These are phyloP conservation scores for Heliconius hermathena DNA, from an alignment of 1,140 invertebrate genomes.

Conservation along the genomic window DNA sequence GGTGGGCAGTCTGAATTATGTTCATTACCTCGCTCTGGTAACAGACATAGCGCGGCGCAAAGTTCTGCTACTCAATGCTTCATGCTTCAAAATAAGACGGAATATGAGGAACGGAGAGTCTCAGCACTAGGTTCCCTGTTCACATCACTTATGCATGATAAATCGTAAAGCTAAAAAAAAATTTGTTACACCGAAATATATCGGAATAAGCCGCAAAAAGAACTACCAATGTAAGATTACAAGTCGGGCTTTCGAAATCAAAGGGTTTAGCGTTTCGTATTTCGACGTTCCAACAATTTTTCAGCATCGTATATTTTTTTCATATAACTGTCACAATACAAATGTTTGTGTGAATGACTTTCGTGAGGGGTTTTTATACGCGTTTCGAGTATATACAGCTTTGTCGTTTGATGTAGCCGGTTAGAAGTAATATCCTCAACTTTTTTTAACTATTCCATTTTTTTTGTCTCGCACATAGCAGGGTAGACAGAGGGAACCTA, in stretches of 20 bases:
- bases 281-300: conserved; percentile 13
- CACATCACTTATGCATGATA: no score
- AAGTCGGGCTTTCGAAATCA: neutral
- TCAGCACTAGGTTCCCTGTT: no score
- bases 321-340: conserved; percentile 14
- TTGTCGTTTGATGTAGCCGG: conserved; percentile 7
- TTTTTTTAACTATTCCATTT: neutral
- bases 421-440: neutral
- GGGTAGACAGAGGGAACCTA: no score
- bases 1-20: no score
- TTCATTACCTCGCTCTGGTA: no score
- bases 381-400: neutral
- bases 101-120: no score
- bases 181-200: neutral
- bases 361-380: conserved; percentile 2
- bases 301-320: conserved; percentile 10
- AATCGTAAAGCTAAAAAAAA: neutral
- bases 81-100: no score
- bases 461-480: neutral
- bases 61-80: no score
- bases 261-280: conserved; percentile 14
- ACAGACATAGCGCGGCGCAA: no score
- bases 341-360: conserved; percentile 2
- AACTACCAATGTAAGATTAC: conserved; percentile 11
- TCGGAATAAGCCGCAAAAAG: neutral